Conservation (phyloP, 2,113 vertebrate genomes). For the Ophthalmolycus amberensis region DNA sequence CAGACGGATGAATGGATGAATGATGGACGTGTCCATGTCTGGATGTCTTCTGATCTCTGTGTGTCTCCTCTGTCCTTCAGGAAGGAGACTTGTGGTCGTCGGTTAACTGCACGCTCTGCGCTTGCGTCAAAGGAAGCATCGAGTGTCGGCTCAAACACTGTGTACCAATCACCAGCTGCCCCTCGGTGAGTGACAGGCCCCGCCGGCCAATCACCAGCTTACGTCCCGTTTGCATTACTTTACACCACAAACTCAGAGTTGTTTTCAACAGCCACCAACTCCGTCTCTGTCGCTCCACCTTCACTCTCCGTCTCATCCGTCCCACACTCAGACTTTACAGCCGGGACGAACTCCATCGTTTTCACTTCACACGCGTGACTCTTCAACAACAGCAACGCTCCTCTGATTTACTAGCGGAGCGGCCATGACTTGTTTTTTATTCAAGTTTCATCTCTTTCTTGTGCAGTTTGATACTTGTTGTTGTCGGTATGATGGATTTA, state of each 20-base stretch:
- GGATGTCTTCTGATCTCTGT: not conserved
- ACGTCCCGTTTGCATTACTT: not conserved
- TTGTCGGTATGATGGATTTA: not conserved
- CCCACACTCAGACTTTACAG: conserved; percentile 48
- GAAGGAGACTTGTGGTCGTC: conserved; percentile 99
- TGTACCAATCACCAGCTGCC: conserved; percentile 93
- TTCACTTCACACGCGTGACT: conserved; percentile 48
- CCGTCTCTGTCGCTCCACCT: conserved; percentile 28
- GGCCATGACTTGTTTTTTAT: not conserved
- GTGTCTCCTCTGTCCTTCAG: conserved; percentile 72
- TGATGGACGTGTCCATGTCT: not conserved
- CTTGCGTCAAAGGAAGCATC: conserved; percentile 90
- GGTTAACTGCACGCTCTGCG: conserved; percentile 94
- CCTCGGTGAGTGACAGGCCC: conserved; percentile 86
- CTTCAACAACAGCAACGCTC: conserved; percentile 9
- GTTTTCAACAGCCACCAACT: not conserved
- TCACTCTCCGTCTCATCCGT: not conserved
- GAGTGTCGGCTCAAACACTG: conserved; percentile 95
- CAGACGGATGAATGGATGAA: not conserved
- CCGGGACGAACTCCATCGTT: conserved; percentile 55
- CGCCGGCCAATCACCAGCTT: conserved; percentile 26
- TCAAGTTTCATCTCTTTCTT: not conserved
- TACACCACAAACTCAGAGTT: not conserved
- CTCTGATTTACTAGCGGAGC: conserved; percentile 47
- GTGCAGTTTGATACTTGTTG: not conserved